These are phyloP conservation scores for Myopa tessellatipennis DNA, from an alignment of 2,888 invertebrate genomes.

Conservation along the genomic window DNA sequence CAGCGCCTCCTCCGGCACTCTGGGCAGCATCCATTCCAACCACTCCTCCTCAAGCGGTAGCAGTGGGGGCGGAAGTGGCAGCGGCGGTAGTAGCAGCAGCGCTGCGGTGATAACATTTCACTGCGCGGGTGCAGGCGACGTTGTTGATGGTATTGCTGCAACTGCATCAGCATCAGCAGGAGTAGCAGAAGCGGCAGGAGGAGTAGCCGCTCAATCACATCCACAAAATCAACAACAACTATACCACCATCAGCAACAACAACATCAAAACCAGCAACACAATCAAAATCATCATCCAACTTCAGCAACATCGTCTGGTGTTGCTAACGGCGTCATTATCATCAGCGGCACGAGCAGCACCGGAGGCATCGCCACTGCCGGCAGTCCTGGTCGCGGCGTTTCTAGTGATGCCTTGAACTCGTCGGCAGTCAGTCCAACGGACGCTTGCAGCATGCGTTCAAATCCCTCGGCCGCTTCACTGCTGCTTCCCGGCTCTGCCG, in stretches of 20 bases:
- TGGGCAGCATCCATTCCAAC: constrained; percentile 63
- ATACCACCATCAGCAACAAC: constrained; percentile 29
- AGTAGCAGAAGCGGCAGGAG: constrained; percentile 28
- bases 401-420: constrained; percentile 60
- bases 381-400: constrained; percentile 53
- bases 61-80: constrained; percentile 59
- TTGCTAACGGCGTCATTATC: constrained; percentile 39
- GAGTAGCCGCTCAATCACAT: constrained; percentile 19
- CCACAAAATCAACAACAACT: constrained; percentile 26
- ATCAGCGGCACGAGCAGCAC: constrained; percentile 39
- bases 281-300: constrained; percentile 47
- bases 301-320: constrained; percentile 46
- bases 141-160: constrained; percentile 49
- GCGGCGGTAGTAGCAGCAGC: constrained; percentile 60
- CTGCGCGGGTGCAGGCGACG: constrained; percentile 53
- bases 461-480: constrained; percentile 66
- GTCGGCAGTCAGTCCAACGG: constrained; percentile 65
- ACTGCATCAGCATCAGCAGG: constrained; percentile 34
- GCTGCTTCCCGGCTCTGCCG: constrained; percentile 58
- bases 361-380: neutral
- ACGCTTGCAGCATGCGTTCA: constrained; percentile 65
- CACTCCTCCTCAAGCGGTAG: constrained; percentile 63
- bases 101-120: constrained; percentile 64
- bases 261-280: constrained; percentile 40
- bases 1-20: constrained; percentile 58